Conservation (phyloP, 1,140 invertebrate genomes). For the Drosophila miranda region DNA sequence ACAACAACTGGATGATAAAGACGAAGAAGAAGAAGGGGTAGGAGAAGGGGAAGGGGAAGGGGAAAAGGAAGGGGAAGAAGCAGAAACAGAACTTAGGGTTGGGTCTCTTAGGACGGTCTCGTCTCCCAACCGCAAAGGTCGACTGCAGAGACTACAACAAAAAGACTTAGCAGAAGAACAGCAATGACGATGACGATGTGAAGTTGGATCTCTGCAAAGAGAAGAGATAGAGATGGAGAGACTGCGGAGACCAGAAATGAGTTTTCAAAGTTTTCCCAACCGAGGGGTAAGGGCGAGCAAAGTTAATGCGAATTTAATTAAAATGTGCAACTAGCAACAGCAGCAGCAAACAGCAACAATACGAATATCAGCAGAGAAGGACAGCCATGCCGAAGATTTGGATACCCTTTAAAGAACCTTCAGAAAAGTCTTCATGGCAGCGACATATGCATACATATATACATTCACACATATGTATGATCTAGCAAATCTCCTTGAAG, state of each 20-base stretch:
- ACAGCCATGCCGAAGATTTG: too few species aligned
- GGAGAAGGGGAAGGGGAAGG: not conserved
- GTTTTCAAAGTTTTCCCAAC: conserved; percentile 77
- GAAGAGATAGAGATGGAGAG: too few species aligned
- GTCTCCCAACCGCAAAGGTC: conserved; percentile 71
- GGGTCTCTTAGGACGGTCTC: conserved; percentile 27
- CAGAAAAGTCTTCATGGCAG: too few species aligned
- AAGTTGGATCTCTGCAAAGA: conserved; percentile 27
- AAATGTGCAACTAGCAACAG: conserved; percentile 79
- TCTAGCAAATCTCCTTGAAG: too few species aligned
- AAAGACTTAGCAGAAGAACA: conserved; percentile 18
- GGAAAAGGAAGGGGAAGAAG: conserved; percentile 1
- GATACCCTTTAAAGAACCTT: too few species aligned
- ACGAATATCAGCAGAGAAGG: not conserved
- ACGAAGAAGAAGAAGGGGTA: not conserved
- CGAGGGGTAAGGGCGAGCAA: conserved; percentile 52
- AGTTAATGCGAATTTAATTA: conserved; percentile 81
- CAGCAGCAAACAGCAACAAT: conserved; percentile 18
- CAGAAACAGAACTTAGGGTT: conserved; percentile 56
- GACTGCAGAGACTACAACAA: conserved; percentile 58
- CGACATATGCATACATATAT: too few species aligned
- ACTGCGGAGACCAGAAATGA: conserved; percentile 56
- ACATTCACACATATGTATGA: too few species aligned
- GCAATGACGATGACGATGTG: conserved; percentile 44
- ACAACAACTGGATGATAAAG: conserved; percentile 29